Evolutionary conservation across 2,797 vertebrate genomes (phyloP).

Genomic region (Epinephelus awoara): DNA sequence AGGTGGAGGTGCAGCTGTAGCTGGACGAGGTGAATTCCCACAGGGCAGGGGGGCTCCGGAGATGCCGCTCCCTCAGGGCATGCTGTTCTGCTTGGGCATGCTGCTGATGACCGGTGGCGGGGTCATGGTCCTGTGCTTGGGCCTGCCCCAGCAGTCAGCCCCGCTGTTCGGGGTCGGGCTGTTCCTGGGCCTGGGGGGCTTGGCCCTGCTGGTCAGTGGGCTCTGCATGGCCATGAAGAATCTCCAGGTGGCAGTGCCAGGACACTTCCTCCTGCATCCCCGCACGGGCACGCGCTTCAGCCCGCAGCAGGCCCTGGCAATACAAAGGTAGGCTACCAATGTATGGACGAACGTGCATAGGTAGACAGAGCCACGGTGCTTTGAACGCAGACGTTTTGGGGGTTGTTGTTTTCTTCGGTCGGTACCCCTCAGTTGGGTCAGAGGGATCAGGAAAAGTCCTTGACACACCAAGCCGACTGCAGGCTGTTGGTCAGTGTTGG

Average conservation of each 20-base stretch:
- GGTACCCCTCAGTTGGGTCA: too few species aligned
- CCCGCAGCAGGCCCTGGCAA: constrained; percentile 84
- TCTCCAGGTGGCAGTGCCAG: constrained; percentile 82
- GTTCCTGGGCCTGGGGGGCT: constrained; percentile 73
- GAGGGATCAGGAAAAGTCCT: too few species aligned
- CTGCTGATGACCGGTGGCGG: constrained; percentile 78
- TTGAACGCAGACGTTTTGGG: too few species aligned
- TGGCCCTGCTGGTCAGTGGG: constrained; percentile 75
- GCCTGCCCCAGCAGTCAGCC: constrained; percentile 20
- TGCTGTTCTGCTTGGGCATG: constrained; percentile 80
- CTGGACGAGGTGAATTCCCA: constrained; percentile 16
- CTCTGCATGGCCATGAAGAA: constrained; percentile 83
- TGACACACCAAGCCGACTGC: too few species aligned
- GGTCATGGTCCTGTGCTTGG: constrained; percentile 54
- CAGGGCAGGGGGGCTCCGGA: constrained; percentile 25
- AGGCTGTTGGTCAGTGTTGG: too few species aligned
- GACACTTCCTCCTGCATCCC: constrained; percentile 86
- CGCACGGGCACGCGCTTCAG: constrained; percentile 87
- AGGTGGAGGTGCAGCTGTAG: constrained; percentile 21
- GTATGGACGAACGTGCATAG: not conserved
- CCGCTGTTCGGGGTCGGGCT: constrained; percentile 57
- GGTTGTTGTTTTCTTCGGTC: too few species aligned
- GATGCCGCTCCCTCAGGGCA: constrained; percentile 75
- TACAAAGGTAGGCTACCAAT: constrained; percentile 83
- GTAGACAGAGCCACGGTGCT: too few species aligned